Percentiles rank a stretch among this genome's conserved stretches.
Evolutionary conservation across 1,140 invertebrate species (phyloP).

Genomic region (Solenopsis fugax): DNA sequence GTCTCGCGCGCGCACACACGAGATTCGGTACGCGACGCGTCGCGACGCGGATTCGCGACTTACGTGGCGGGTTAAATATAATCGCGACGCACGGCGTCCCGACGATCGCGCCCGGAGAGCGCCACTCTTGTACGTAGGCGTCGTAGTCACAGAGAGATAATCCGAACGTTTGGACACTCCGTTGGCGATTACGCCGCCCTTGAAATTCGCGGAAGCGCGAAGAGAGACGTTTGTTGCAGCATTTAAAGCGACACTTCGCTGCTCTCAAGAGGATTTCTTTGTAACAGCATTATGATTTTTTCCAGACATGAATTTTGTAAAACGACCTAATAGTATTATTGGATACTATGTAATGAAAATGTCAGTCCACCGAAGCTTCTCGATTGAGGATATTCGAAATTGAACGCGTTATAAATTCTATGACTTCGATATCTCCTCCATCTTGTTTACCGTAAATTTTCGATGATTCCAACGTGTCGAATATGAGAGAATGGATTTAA

Average conservation of each 20-base stretch:
- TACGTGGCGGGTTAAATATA: slow-evolving; percentile 76
- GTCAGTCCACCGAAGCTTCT: background rate
- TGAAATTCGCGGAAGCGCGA: slow-evolving; percentile 35
- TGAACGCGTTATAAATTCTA: slow-evolving; percentile 5
- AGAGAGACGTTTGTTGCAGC: background rate
- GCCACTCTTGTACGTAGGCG: slow-evolving; percentile 60
- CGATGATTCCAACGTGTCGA: background rate
- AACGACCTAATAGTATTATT: background rate
- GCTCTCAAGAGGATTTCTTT: background rate
- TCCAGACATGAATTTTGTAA: background rate
- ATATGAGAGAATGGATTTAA: slow-evolving; percentile 5
- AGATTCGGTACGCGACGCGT: slow-evolving; percentile 5
- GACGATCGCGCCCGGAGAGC: slow-evolving; percentile 65
- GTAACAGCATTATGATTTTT: background rate
- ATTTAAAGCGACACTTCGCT: background rate
- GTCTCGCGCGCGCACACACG: background rate
- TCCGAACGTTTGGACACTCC: slow-evolving; percentile 6
- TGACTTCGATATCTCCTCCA: slow-evolving; percentile 29
- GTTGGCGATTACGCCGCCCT: slow-evolving; percentile 33
- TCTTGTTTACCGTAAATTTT: background rate
- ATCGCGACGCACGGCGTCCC: slow-evolving; percentile 67
- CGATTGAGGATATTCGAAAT: background rate
- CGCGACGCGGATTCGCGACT: slow-evolving; percentile 64
- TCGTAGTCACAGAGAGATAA: slow-evolving; percentile 25
- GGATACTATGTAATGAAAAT: background rate